Percentiles rank a stretch among this genome's conserved stretches.
Conservation (phyloP, 2,888 invertebrate species). For the Himalopsyche tibetana region DNA sequence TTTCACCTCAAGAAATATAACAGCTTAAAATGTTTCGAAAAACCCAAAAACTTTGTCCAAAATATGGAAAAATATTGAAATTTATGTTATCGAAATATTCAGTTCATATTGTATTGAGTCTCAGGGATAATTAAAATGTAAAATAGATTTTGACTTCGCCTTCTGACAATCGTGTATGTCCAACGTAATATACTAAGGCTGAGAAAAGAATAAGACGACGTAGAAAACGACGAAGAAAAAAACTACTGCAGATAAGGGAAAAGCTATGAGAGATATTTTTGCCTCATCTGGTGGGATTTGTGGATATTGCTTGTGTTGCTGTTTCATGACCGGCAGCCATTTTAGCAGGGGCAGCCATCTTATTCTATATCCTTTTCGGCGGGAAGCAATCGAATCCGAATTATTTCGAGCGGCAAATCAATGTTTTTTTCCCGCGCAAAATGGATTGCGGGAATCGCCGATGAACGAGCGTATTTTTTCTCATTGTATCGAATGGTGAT, state of each 20-base stretch:
- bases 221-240: constrained; percentile 51
- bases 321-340: constrained; percentile 53
- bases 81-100: too few species aligned
- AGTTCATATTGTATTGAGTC: too few species aligned
- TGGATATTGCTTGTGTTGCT: constrained; percentile 60
- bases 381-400: constrained; percentile 59
- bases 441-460: constrained; percentile 53
- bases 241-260: constrained; percentile 56
- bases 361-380: constrained; percentile 51
- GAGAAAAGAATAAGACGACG: constrained; percentile 44
- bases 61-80: too few species aligned
- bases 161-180: constrained; percentile 14
- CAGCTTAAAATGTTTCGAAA: too few species aligned
- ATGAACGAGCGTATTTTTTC: constrained; percentile 31
- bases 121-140: too few species aligned
- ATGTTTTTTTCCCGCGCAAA: constrained; percentile 56
- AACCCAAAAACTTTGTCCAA: too few species aligned
- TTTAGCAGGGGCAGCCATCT: constrained; percentile 44
- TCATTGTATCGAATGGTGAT: constrained; percentile 31
- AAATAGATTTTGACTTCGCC: constrained; percentile 23
- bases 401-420: constrained; percentile 58
- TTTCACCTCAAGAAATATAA: too few species aligned
- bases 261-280: constrained; percentile 53
- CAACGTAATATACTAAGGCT: constrained; percentile 54
- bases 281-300: constrained; percentile 59